phyloP scores from a whole-genome alignment of 2,888 invertebrate species.

The Drosophila paramelanica region DNA sequence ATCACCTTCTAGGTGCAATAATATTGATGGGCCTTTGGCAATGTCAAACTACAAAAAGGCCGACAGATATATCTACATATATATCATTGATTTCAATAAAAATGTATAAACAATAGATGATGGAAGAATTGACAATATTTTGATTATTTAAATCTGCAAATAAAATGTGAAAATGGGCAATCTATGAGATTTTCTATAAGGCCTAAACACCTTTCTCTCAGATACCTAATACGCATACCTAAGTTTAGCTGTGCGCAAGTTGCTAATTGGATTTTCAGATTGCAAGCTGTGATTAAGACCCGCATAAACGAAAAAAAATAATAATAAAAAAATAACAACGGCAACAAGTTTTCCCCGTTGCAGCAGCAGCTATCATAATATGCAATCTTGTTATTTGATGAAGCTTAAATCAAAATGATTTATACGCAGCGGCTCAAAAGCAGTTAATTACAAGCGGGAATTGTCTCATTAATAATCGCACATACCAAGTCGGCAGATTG shows the following conservation, averaged over 20 bases:
- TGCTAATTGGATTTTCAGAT: slow-evolving; percentile 71
- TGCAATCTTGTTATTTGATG: slow-evolving; percentile 74
- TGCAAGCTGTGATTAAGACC: slow-evolving; percentile 46
- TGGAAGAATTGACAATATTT: not conserved
- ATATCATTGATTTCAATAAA: not conserved
- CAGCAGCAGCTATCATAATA: slow-evolving; percentile 60
- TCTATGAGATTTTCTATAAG: not conserved
- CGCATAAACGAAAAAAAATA: slow-evolving; percentile 25
- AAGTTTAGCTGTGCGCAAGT: slow-evolving; percentile 20
- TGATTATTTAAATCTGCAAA: not conserved
- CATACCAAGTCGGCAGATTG: slow-evolving; percentile 23
- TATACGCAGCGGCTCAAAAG: slow-evolving; percentile 55
- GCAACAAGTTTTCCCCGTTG: slow-evolving; percentile 41
- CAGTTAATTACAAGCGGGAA: slow-evolving; percentile 71
- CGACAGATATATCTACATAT: not conserved
- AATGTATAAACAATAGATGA: no score
- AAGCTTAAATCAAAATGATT: slow-evolving; percentile 76
- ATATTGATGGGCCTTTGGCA: slow-evolving; percentile 47
- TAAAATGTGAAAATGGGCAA: not conserved
- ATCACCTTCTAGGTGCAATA: slow-evolving; percentile 20
- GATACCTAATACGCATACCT: slow-evolving; percentile 11
- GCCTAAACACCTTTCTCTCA: slow-evolving; percentile 17
- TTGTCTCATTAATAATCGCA: slow-evolving; percentile 71
- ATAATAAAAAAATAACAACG: slow-evolving; percentile 9
- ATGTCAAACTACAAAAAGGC: slow-evolving; percentile 13